Evolutionary conservation across 53 echinoderm and acorn worm genomes (phyloP).

Genomic region (Hippasteria phrygiana): DNA sequence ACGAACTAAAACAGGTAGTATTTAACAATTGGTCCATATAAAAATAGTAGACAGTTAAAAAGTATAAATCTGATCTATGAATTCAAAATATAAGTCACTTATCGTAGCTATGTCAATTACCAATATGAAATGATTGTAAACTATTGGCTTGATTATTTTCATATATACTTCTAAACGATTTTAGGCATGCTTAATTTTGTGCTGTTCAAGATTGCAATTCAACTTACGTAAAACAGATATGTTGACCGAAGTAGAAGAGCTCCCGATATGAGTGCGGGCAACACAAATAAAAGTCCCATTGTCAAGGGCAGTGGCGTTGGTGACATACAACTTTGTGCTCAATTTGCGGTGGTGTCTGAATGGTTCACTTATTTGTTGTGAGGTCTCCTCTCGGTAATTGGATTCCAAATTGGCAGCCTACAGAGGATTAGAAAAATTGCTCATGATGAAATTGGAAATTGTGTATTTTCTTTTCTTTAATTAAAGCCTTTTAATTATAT

Average conservation of each 20-base stretch:
- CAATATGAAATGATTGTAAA: too few species aligned
- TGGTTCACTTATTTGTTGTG: conserved; percentile 27
- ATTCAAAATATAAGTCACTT: too few species aligned
- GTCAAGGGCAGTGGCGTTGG: conserved; percentile 25
- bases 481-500: too few species aligned
- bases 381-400: conserved; percentile 36
- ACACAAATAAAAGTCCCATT: conserved; percentile 24
- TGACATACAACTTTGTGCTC: conserved; percentile 16
- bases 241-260: conserved; percentile 15
- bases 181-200: not conserved
- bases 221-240: conserved; percentile 59
- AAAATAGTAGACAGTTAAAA: too few species aligned
- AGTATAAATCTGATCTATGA: too few species aligned
- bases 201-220: not conserved
- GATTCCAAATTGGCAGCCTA: conserved; percentile 24
- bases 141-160: too few species aligned
- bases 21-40: not conserved
- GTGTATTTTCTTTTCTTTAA: too few species aligned
- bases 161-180: too few species aligned
- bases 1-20: not conserved
- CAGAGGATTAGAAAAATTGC: not conserved
- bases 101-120: too few species aligned
- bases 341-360: conserved; percentile 8
- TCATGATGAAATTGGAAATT: not conserved
- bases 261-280: conserved; percentile 25